Evolutionary conservation across 2,888 invertebrate species (phyloP), one percentile per base, ranked within the genome.

Genomic region (Polymixis lichenea): DNA sequence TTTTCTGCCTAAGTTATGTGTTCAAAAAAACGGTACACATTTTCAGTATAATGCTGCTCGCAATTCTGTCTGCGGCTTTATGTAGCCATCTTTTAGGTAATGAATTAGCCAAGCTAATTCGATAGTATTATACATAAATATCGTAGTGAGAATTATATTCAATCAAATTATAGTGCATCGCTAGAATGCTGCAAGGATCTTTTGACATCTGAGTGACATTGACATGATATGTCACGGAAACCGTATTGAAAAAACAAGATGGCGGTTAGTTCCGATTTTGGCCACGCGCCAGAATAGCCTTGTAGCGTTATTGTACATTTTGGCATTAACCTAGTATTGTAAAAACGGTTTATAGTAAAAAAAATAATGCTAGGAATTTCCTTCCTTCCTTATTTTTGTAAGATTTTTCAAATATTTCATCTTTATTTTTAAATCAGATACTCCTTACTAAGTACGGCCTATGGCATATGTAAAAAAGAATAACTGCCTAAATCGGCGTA

Each of bases 391-490:
- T 53, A 8, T 53, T 53, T 53, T n/a, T 51, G 17, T 7, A 58
- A 51, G 25, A 56, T 55, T 62, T 71, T 55, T 62, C 0, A 69
- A 77, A 77, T 77, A 77, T 70, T 70, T 77, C 70, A 62, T 69
- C 70, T 70, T 62, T 51, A 78, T 77, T 77, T 77, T 77, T 70
- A 56, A 64, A 43, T 32, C 9, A 19, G 15, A 1, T 32, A 55
- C 6, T n/a, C n/a, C n/a, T n/a, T 61, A 38, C 11, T 46, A 13
- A 67, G 61, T 38, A 71, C 60, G 19, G 46, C 1, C 38, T 38
- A 28, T 15, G 49, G 6, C 17, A 6, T 60, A 64, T 43, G 4
- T 19, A 19, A 43, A 51, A 28, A 46, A 55, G 13, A 19, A 65
- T 38, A 9, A 13, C 15, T 72, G 28, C 28, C 17, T 7, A 28